Conservation (phyloP, 2,888 invertebrate genomes). For the Selenia dentaria region DNA sequence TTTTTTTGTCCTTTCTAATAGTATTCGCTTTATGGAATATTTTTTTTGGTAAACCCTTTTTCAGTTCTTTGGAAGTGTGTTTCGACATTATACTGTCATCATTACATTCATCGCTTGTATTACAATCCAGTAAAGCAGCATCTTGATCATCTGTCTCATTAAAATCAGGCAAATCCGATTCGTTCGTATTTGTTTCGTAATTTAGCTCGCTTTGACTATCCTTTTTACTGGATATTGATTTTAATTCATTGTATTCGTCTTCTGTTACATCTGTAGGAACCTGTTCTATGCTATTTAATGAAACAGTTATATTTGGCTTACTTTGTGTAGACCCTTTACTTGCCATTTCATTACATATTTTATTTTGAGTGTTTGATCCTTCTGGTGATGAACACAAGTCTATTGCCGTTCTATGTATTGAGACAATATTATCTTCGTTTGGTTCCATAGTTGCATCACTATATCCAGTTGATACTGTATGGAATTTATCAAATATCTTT, state of each 20-base stretch:
- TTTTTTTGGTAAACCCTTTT: slow-evolving; percentile 55
- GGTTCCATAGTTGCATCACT: slow-evolving; percentile 42
- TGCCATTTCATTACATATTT: slow-evolving; percentile 15
- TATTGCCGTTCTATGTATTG: slow-evolving; percentile 53
- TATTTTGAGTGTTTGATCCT: slow-evolving; percentile 30
- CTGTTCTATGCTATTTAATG: slow-evolving; percentile 28
- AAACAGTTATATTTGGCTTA: slow-evolving; percentile 23
- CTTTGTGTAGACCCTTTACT: slow-evolving; percentile 22
- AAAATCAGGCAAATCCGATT: slow-evolving; percentile 23
- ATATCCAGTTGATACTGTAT: slow-evolving; percentile 63
- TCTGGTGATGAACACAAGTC: slow-evolving; percentile 48
- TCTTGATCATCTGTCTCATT: slow-evolving; percentile 35
- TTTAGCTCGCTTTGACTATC: slow-evolving; percentile 22
- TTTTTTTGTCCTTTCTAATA: slow-evolving; percentile 43
- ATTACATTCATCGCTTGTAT: slow-evolving; percentile 33
- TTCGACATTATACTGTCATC: slow-evolving; percentile 27
- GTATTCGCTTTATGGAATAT: slow-evolving; percentile 53
- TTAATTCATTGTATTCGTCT: slow-evolving; percentile 15
- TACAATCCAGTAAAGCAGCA: slow-evolving; percentile 21
- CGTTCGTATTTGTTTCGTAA: slow-evolving; percentile 22
- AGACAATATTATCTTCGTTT: slow-evolving; percentile 44
- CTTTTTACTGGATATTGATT: slow-evolving; percentile 19
- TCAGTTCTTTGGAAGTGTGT: slow-evolving; percentile 45
- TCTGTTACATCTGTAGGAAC: slow-evolving; percentile 25
- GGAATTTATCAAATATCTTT: slow-evolving; percentile 60